Evolutionary conservation across 2,113 vertebrate genomes (phyloP), one percentile per base, ranked within the genome.

Genomic region (Prionailurus bengalensis): DNA sequence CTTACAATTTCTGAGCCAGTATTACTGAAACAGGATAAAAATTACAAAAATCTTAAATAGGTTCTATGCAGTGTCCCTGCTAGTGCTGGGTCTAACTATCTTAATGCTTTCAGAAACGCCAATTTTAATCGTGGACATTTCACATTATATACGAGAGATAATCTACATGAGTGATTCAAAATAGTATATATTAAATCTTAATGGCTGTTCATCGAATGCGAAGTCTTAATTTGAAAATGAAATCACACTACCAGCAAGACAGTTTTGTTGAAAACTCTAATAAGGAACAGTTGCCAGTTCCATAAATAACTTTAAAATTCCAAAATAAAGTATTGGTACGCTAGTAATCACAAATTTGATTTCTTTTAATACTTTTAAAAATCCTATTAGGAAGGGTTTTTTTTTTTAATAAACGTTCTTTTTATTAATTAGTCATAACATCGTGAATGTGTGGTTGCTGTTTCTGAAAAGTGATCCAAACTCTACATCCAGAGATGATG

Each of bases 211-310:
- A 97, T 98, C 83, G 45, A 97, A 1, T 94, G 88, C 98, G 98
- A 98, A 97, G 97, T 98, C 90, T 96, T 94, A 95, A 97, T 97
- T 97, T 96, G 94, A 9, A 95, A 96, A 94, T 95, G 88, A 91
- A 98, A 97, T 84, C 65, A 97, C 84, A 94, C 96, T 99, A 98
- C 98, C 99, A 99, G 98, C 99, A 99, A 98, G 97, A 90, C 76
- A 91, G 25, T 96, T 98, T 92, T 86, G 96, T 97, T 98, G 97
- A 91, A 97, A 87, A 98, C 97, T 96, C 96, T 96, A 95, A 94
- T 91, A 79, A 98, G 97, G 96, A 98, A 68, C 97, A 91, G 80
- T 97, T 93, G 68, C 98, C 95, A 97, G 71, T 97, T 98, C 97
- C 89, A 83, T n/a, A 79, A 93, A 42, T 90, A 98, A 98, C 84